phyloP scores from a whole-genome alignment of 1,140 invertebrate species.

The Ooceraea biroi region DNA sequence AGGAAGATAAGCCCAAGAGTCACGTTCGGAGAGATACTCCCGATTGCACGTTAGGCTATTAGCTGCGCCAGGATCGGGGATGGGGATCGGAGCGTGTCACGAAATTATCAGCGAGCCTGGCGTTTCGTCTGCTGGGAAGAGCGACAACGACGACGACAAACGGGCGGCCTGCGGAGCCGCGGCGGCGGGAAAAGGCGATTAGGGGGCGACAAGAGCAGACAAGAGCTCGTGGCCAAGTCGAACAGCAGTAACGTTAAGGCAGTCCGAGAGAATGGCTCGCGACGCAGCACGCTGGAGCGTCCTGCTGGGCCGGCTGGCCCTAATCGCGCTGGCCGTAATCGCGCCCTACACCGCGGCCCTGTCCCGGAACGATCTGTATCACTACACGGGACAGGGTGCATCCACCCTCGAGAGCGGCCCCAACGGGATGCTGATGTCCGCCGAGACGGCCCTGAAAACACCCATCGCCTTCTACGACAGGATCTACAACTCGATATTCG shows the following conservation, averaged over 20 bases:
- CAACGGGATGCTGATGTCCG: slow-evolving; percentile 82
- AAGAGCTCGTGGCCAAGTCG: slow-evolving; percentile 37
- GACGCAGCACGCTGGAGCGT: slow-evolving; percentile 67
- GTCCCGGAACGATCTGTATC: slow-evolving; percentile 79
- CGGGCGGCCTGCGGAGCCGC: slow-evolving; percentile 40
- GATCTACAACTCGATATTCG: slow-evolving; percentile 90
- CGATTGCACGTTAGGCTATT: slow-evolving; percentile 46
- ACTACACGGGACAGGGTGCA: slow-evolving; percentile 69
- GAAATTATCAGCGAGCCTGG: slow-evolving; percentile 77
- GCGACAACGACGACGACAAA: slow-evolving; percentile 26
- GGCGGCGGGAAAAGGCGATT: slow-evolving; percentile 75
- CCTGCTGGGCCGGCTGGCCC: slow-evolving; percentile 67
- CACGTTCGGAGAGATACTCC: slow-evolving; percentile 34
- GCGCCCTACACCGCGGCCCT: slow-evolving; percentile 65
- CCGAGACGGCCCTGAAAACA: slow-evolving; percentile 85
- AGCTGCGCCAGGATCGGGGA: slow-evolving; percentile 10
- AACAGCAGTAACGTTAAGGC: slow-evolving; percentile 81
- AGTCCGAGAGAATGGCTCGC: slow-evolving; percentile 82
- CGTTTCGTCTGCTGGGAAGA: slow-evolving; percentile 60
- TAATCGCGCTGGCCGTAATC: slow-evolving; percentile 63
- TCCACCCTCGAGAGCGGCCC: slow-evolving; percentile 73
- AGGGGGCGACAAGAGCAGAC: slow-evolving; percentile 71
- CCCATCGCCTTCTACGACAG: slow-evolving; percentile 92
- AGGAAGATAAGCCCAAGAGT: slow-evolving; percentile 10
- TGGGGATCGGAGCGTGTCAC: slow-evolving; percentile 62